A percentile compares a stretch with the other conserved stretches of the same genome.
Conservation (phyloP, 2,113 vertebrate species). For the Limanda limanda region DNA sequence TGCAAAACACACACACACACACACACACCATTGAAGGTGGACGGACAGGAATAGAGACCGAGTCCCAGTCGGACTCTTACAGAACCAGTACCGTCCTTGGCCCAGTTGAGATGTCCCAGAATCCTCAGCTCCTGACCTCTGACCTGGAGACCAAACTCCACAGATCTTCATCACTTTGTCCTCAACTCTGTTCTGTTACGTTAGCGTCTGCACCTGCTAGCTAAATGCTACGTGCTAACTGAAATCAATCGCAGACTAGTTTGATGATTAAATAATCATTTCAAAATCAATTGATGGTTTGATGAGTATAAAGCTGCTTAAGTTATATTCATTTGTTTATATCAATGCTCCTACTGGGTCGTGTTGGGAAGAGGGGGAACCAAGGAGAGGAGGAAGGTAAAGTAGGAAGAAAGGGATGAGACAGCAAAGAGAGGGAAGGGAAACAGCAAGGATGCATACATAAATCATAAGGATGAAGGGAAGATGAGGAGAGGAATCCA, state of each 20-base stretch:
- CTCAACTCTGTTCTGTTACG: too few species aligned
- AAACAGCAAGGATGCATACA: neutral
- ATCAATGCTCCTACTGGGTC: too few species aligned
- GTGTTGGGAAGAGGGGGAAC: too few species aligned
- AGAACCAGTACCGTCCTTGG: slow-evolving; percentile 32
- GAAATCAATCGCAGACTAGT: too few species aligned
- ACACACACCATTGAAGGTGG: slow-evolving; percentile 17
- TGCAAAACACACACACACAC: slow-evolving; percentile 7
- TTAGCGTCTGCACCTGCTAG: too few species aligned
- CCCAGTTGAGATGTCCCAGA: slow-evolving; percentile 29
- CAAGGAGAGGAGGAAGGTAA: too few species aligned
- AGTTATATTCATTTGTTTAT: too few species aligned
- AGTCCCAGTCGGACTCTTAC: slow-evolving; percentile 13
- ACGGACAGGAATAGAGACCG: slow-evolving; percentile 19
- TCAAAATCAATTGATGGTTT: too few species aligned
- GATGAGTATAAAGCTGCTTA: too few species aligned
- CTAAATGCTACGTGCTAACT: neutral
- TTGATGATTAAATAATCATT: too few species aligned
- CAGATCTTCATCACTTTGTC: too few species aligned
- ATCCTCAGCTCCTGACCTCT: neutral
- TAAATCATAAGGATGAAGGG: neutral
- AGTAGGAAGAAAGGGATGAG: neutral
- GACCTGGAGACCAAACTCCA: neutral
- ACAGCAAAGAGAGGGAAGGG: neutral
- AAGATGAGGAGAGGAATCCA: neutral